A percentile compares a stretch with the other conserved stretches of the same genome.
Conservation (phyloP, 1,140 invertebrate species). For the Contarinia nasturtii region DNA sequence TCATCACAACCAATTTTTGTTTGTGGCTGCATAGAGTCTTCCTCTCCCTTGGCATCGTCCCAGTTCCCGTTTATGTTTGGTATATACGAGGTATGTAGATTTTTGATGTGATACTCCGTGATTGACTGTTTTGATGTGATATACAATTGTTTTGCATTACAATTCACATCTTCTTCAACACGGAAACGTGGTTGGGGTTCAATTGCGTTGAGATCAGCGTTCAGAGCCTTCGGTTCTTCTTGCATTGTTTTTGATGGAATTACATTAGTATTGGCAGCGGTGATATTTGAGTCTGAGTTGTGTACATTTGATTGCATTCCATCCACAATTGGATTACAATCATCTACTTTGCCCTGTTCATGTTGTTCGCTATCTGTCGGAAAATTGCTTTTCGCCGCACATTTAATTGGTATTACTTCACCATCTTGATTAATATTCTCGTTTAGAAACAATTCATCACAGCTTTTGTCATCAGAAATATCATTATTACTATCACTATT, state of each 20-base stretch:
- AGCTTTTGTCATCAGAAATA: too few species aligned
- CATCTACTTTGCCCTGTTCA: neutral
- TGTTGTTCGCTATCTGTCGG: neutral
- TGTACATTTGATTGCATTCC: constrained; percentile 19
- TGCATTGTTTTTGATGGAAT: neutral
- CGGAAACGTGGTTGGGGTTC: constrained; percentile 2
- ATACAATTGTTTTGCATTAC: constrained; percentile 17
- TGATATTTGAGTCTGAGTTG: constrained; percentile 13
- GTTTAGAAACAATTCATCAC: too few species aligned
- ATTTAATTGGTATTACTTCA: neutral
- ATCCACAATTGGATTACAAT: constrained; percentile 12
- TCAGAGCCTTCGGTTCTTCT: too few species aligned
- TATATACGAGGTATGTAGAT: constrained; percentile 22
- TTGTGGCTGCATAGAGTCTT: too few species aligned
- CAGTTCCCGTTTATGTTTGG: constrained; percentile 41
- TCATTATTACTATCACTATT: too few species aligned
- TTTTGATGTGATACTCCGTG: constrained; percentile 17
- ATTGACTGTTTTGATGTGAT: constrained; percentile 15
- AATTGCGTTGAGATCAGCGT: too few species aligned
- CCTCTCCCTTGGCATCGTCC: constrained; percentile 15
- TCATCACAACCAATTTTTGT: too few species aligned
- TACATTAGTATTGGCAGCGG: constrained; percentile 8
- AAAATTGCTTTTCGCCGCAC: neutral
- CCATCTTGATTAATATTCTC: neutral
- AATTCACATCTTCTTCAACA: constrained; percentile 17